Evolutionary conservation across 2,113 vertebrate species (phyloP).

Genomic region (Setophaga kirtlandii): DNA sequence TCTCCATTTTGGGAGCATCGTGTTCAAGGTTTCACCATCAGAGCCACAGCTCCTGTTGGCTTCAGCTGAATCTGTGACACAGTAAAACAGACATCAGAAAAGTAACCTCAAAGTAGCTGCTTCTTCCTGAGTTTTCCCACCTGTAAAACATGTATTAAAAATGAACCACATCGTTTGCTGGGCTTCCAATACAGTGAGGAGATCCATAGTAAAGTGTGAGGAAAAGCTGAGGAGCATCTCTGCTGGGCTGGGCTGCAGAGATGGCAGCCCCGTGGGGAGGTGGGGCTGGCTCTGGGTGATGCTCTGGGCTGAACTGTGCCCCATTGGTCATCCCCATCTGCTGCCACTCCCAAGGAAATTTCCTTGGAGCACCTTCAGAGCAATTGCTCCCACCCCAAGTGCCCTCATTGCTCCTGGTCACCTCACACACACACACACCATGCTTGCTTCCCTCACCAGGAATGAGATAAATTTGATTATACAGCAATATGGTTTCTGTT

Average conservation of each 20-base stretch:
- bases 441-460: background rate
- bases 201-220: background rate
- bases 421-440: background rate
- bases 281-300: background rate
- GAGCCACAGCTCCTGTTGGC: background rate
- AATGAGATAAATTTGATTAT: slow-evolving; percentile 32
- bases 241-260: background rate
- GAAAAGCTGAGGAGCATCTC: background rate
- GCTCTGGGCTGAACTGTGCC: background rate
- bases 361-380: background rate
- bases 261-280: background rate
- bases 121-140: background rate
- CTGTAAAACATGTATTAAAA: background rate
- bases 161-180: background rate
- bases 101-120: background rate
- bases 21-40: background rate
- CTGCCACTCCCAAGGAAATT: background rate
- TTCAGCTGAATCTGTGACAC: background rate
- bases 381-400: background rate
- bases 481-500: slow-evolving; percentile 35
- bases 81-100: background rate
- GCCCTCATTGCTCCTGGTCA: background rate
- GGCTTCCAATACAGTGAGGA: background rate
- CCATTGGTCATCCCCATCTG: background rate
- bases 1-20: background rate